A percentile compares a stretch with the other conserved stretches of the same genome.
phyloP scores from a whole-genome alignment of 2,113 vertebrate species.

The Sterna hirundo region DNA sequence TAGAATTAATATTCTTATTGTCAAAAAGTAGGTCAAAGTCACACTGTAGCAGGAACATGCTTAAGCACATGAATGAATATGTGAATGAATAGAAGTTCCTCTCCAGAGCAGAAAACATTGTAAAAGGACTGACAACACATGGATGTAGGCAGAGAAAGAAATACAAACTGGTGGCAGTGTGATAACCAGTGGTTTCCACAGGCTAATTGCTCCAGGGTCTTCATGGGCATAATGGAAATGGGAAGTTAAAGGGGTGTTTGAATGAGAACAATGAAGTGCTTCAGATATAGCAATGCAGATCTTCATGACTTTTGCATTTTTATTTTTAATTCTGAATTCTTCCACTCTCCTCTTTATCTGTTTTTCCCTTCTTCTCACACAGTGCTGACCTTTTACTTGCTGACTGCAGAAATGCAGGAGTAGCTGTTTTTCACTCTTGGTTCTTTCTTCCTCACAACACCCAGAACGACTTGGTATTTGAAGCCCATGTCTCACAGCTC shows the following conservation, averaged over 20 bases:
- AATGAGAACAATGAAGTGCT: background rate
- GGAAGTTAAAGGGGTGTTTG: background rate
- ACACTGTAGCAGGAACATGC: background rate
- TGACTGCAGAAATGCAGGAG: background rate
- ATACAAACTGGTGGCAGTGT: background rate
- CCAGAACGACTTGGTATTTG: constrained; percentile 2
- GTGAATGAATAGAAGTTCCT: background rate
- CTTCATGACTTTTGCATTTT: background rate
- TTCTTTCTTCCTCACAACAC: background rate
- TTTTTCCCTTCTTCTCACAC: background rate
- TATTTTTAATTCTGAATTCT: background rate
- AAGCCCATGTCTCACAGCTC: constrained; percentile 14
- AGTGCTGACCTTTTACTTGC: background rate
- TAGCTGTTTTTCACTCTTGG: background rate
- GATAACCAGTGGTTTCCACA: background rate
- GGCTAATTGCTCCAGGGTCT: background rate
- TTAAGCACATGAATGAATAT: background rate
- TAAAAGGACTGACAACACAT: background rate
- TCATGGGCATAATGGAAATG: background rate
- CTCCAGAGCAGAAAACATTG: background rate
- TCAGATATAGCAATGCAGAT: background rate
- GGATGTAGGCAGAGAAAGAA: background rate
- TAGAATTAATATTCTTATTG: background rate
- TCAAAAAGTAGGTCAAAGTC: background rate
- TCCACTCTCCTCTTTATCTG: background rate